These are phyloP conservation scores for Tretioscincus oriximinensis DNA, from an alignment of 2,113 vertebrate species.

Conservation along the genomic window DNA sequence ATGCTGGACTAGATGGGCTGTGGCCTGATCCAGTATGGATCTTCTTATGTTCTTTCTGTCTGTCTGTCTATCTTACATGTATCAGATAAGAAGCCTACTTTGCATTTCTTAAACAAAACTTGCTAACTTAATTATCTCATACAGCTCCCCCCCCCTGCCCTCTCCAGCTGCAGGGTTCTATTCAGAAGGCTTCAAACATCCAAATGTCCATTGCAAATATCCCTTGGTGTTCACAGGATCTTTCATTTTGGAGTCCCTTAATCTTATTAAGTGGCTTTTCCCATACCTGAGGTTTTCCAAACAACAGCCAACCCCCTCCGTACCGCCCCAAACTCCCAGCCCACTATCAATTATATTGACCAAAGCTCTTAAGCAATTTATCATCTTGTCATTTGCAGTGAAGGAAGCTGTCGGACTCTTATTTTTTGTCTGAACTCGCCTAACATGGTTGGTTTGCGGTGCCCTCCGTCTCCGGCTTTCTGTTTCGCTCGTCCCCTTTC, in stretches of 20 bases:
- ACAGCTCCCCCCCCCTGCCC: too few relatives aligned
- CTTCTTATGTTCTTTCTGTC: too few relatives aligned
- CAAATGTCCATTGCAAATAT: slow-evolving; percentile 52
- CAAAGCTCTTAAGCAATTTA: slow-evolving; percentile 76
- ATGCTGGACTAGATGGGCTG: too few relatives aligned
- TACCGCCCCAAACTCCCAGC: too few relatives aligned
- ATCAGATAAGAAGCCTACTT: too few relatives aligned
- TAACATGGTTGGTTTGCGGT: slow-evolving; percentile 67
- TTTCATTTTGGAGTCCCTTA: slow-evolving; percentile 68
- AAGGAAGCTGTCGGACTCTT: slow-evolving; percentile 77
- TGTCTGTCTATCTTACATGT: too few relatives aligned
- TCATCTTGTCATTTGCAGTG: slow-evolving; percentile 88
- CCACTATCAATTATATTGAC: slow-evolving; percentile 76
- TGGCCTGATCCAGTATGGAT: too few relatives aligned
- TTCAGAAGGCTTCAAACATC: slow-evolving; percentile 57
- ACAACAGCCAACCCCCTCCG: rapidly evolving
- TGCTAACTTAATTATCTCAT: background rate
- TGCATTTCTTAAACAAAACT: background rate
- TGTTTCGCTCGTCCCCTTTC: background rate
- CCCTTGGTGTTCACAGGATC: slow-evolving; percentile 52
- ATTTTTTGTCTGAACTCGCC: slow-evolving; percentile 75
- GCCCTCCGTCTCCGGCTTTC: background rate
- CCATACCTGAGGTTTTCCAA: slow-evolving; percentile 71
- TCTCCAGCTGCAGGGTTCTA: background rate
- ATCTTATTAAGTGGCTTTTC: slow-evolving; percentile 77